phyloP scores from a whole-genome alignment of 2,888 invertebrate genomes.

The Acanthoscelides obtectus region DNA sequence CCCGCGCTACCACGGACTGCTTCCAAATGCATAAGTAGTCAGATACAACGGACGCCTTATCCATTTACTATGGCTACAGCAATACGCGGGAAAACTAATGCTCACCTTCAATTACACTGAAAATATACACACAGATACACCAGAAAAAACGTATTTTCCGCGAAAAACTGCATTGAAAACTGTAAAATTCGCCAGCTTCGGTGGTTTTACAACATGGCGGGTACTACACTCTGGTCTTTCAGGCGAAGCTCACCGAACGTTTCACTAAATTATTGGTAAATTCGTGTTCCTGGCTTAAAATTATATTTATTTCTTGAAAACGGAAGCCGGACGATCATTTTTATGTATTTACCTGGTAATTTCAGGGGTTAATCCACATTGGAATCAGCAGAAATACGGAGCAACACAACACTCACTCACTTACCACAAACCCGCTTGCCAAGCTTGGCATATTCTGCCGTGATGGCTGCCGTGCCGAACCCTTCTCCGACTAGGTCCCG shows the following conservation, averaged over 20 bases:
- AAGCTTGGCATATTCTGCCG: constrained; percentile 46
- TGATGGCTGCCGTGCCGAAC: constrained; percentile 44
- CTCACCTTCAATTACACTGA: constrained; percentile 46
- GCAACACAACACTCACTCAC: constrained; percentile 50
- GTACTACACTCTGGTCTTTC: constrained; percentile 48
- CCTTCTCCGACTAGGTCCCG: constrained; percentile 19
- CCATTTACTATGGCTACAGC: constrained; percentile 37
- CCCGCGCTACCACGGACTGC: constrained; percentile 16
- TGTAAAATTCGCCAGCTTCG: constrained; percentile 37
- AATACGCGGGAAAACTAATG: constrained; percentile 50
- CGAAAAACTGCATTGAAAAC: constrained; percentile 24
- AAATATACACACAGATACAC: constrained; percentile 48
- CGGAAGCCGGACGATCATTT: constrained; percentile 12
- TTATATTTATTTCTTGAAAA: constrained; percentile 9
- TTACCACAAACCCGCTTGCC: constrained; percentile 46
- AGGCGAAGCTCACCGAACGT: constrained; percentile 40
- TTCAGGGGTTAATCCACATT: constrained; percentile 47
- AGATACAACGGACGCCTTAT: constrained; percentile 41
- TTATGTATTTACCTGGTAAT: constrained; percentile 46
- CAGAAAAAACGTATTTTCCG: constrained; percentile 27
- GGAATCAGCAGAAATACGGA: constrained; percentile 49
- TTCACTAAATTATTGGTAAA: background rate
- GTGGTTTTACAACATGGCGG: constrained; percentile 68
- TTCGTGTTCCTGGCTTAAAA: background rate
- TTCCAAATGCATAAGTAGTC: constrained; percentile 11